Evolutionary conservation across 2,797 vertebrate genomes (phyloP).

Genomic region (Protonibea diacanthus): DNA sequence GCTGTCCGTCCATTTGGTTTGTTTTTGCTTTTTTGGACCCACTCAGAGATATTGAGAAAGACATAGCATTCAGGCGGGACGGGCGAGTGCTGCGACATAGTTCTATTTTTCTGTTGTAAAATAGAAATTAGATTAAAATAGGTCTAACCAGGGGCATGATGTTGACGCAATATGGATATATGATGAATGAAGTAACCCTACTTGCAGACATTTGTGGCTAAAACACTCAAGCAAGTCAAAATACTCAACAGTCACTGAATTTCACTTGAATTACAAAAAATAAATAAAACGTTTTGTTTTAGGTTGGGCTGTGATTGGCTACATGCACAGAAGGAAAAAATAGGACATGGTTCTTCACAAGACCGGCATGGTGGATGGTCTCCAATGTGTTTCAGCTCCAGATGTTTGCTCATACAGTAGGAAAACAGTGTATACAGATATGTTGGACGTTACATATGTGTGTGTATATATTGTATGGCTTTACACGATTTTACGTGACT

Average conservation of each 20-base stretch:
- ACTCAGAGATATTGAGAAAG: slow-evolving; percentile 14
- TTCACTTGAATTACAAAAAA: not conserved
- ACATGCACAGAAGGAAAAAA: not conserved
- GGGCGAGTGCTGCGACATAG: not conserved
- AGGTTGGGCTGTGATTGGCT: not conserved
- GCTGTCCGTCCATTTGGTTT: slow-evolving; percentile 2
- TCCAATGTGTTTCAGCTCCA: not conserved
- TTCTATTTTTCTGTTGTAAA: slow-evolving; percentile 1
- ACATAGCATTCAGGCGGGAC: not conserved
- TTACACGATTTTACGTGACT: not conserved
- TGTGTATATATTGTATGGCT: not conserved
- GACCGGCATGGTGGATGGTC: not conserved
- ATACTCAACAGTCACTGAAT: not conserved
- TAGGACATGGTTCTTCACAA: not conserved
- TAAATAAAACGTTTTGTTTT: not conserved
- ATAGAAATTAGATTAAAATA: slow-evolving; percentile 15
- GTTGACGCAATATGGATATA: not conserved
- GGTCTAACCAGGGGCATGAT: not conserved
- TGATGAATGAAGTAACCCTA: not conserved
- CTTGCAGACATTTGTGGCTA: not conserved
- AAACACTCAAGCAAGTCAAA: not conserved
- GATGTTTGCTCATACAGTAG: not conserved
- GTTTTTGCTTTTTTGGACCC: slow-evolving; percentile 17
- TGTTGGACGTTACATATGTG: not conserved
- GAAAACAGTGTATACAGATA: not conserved